These are phyloP conservation scores for Drosophila orosa DNA, from an alignment of 1,140 invertebrate species.

Conservation along the genomic window DNA sequence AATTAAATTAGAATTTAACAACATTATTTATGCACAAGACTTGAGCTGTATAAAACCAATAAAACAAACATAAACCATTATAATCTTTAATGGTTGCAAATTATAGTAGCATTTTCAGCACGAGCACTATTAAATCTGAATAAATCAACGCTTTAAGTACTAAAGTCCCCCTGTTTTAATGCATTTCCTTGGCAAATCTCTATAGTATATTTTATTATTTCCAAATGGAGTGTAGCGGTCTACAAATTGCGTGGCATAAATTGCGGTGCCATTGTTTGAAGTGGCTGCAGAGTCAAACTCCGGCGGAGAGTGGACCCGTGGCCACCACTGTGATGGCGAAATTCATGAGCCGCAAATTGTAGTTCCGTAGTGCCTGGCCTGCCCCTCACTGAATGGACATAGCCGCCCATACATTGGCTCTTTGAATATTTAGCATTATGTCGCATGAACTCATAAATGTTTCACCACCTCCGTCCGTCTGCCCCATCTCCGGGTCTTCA, in stretches of 20 bases:
- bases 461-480: constrained; percentile 20
- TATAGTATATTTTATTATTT: not conserved
- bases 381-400: constrained; percentile 21
- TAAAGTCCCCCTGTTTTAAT: constrained; percentile 1
- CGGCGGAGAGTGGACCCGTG: constrained; percentile 6
- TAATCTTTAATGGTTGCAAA: not conserved
- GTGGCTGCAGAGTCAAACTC: constrained; percentile 18
- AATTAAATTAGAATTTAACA: not conserved
- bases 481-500: constrained; percentile 11
- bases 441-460: constrained; percentile 53
- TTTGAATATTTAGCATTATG: constrained; percentile 63
- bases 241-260: constrained; percentile 70
- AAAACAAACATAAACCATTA: not conserved
- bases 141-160: constrained; percentile 7
- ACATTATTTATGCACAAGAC: not conserved
- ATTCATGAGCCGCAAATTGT: constrained; percentile 69
- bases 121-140: not conserved
- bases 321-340: constrained; percentile 16
- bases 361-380: constrained; percentile 17
- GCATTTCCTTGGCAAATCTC: not conserved
- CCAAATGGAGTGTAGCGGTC: not conserved
- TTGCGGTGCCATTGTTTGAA: constrained; percentile 60
- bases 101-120: not conserved
- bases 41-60: not conserved
- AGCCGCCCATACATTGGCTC: constrained; percentile 25